These are phyloP conservation scores for Bucorvus abyssinicus DNA, from an alignment of 2,797 vertebrate species.

Conservation along the genomic window DNA sequence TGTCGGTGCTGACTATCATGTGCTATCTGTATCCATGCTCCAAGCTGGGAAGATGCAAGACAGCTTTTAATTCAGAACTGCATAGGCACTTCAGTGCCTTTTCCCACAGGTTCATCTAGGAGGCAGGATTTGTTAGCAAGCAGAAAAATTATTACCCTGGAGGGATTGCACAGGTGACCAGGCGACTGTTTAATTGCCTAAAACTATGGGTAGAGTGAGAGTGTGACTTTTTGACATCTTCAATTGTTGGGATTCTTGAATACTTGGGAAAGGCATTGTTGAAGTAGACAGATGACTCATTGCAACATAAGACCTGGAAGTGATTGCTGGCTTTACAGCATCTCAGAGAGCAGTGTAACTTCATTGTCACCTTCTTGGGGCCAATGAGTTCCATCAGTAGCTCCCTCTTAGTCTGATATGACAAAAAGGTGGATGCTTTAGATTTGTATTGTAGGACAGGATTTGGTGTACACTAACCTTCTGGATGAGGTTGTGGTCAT, in stretches of 20 bases:
- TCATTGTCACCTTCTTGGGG: neutral
- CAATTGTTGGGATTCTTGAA: neutral
- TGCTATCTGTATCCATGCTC: neutral
- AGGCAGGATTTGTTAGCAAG: neutral
- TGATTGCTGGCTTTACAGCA: neutral
- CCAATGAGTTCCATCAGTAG: neutral
- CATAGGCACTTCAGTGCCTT: neutral
- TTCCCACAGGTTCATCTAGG: neutral
- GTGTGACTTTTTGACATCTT: neutral
- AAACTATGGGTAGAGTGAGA: neutral
- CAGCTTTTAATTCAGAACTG: neutral
- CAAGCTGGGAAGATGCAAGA: neutral
- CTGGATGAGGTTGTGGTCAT: neutral
- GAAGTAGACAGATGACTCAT: neutral
- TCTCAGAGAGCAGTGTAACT: neutral
- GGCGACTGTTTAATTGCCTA: neutral
- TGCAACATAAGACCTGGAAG: neutral
- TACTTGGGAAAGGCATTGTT: neutral
- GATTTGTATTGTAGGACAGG: neutral
- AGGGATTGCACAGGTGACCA: neutral
- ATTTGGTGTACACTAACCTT: neutral
- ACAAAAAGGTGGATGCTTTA: neutral
- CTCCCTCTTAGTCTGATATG: neutral
- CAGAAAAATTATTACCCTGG: neutral
- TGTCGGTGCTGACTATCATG: conserved; percentile 50